Evolutionary conservation across 2,888 invertebrate species (phyloP), one percentile per base, ranked within the genome.

Genomic region (Lydus trimaculatus): DNA sequence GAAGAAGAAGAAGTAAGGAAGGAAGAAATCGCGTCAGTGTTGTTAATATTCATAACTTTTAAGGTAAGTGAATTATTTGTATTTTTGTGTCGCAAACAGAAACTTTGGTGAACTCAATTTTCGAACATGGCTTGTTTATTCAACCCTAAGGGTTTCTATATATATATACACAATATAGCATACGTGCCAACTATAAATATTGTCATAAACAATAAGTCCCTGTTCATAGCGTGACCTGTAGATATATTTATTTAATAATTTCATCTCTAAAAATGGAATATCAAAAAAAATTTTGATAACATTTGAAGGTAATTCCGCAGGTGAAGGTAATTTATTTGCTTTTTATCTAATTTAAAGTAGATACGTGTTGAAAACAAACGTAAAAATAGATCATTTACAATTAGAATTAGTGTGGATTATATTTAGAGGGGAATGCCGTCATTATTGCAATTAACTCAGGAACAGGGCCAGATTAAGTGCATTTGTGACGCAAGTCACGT

Each of bases 321-420:
- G 43, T 48, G 20, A 48, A 48, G 4, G 28, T 20, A 23, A 48
- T 43, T 2, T 48, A 48, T 20, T 48, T 48, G 20, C 20, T 48
- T 7, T 48, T 20, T 20, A 3, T 11, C 2, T 48, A 11, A 1
- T 48, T 2, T 11, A 20, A 4, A 28, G 6, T 4, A 39, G 9
- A 17, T 48, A 48, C 17, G 39, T 43, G 48, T 20, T 20, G 48
- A 20, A 20, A 56, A 56, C 25, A 56, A 15, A 1, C 25, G 25
- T 25, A 56, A 56, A 56, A 56, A 56, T 56, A 56, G 56, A 13
- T 15, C 6, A 56, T 25, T 56, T 56, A 56, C 56, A 56, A 56
- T 25, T 25, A 56, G 56, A 25, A 11, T 56, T 56, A 15, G 20
- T 48, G n/a, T 20, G 20, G 48, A 48, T 48, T 48, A 20, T 48